Base-by-base conservation (phyloP, 1,140 invertebrate species). In the Diachasmimorpha longicaudata region DNA sequence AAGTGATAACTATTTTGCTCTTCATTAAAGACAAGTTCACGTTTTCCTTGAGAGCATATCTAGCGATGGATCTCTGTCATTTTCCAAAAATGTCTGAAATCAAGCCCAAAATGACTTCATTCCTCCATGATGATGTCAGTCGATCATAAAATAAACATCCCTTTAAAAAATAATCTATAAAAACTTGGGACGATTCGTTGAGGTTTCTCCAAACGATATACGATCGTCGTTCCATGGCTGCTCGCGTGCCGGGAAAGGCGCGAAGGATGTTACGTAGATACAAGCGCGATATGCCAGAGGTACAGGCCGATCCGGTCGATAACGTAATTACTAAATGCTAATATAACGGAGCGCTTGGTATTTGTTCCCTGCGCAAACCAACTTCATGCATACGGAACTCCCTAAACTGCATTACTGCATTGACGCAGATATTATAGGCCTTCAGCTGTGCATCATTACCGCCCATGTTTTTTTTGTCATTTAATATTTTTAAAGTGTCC, bases 281-380 rank as follows among this genome's bases (percentile, higher is more conserved):
- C 85, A 87, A 83, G 83, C 83, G 82, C 77, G 85, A 86, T 87
- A 86, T 77, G 81, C 48, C 71, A 66, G 77, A 70, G 81, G 75
- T 84, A 85, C 85, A 85, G 82, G 79, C 74, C 77, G 85, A 87
- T 87, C 81, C 13, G 52, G 37, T 77, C 79, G 85, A 87, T 87
- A 87, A 86, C 79, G 83, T 86, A 86, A 85, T 87, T 85, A 85
- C 84, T 82, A 82, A 85, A 86, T 85, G 82, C 82, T 86, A 85
- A 87, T 85, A 85, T 78, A 76, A 68, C 74, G 58, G 71, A 81
- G 70, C 79, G 55, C 21, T 70, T 69, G 68, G 73, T 80, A 79
- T 83, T 82, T 83, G 80, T 81, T 81, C 74, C 81, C 81, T 74
- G 25, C 52, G 79, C 76, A 73, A 46, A 73, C 19, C 14, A 10